Percentiles rank a stretch among this genome's conserved stretches.
Evolutionary conservation across 2,797 vertebrate species (phyloP).

Genomic region (Heteromormyrus szaboi): DNA sequence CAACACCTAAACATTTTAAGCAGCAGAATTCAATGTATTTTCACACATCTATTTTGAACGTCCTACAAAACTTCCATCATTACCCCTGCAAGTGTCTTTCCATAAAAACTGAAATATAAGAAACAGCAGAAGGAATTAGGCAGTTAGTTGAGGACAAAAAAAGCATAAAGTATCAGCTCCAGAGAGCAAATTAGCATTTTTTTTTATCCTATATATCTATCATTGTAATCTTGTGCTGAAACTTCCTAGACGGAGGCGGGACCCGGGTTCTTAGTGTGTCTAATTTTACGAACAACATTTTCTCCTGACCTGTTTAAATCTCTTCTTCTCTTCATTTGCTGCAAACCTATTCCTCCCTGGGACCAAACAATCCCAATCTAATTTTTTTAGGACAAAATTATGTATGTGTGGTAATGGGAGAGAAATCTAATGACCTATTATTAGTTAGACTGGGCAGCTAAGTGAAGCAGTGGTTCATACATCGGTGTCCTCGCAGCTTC

Average conservation of each 20-base stretch:
- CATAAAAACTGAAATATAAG: neutral
- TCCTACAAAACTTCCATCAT: neutral
- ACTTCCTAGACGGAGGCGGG: neutral
- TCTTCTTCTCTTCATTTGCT: slow-evolving; percentile 50
- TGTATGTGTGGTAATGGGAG: slow-evolving; percentile 72
- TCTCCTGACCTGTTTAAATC: slow-evolving; percentile 69
- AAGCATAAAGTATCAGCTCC: neutral
- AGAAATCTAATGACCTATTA: slow-evolving; percentile 73
- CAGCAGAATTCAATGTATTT: neutral
- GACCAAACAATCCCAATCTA: slow-evolving; percentile 75
- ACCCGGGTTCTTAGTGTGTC: slow-evolving; percentile 41
- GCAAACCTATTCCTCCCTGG: slow-evolving; percentile 59
- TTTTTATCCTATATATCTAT: slow-evolving; percentile 10
- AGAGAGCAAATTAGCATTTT: neutral
- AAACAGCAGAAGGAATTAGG: neutral
- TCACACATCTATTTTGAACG: neutral
- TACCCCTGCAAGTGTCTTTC: neutral
- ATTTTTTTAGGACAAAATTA: slow-evolving; percentile 70
- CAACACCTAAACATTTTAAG: neutral
- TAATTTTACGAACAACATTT: slow-evolving; percentile 61
- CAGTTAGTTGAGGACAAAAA: slow-evolving; percentile 1
- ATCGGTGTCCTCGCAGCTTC: neutral
- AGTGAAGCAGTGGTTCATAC: neutral
- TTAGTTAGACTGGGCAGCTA: slow-evolving; percentile 61
- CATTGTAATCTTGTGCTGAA: slow-evolving; percentile 9